Percentiles rank a stretch among this genome's conserved stretches.
phyloP scores from a whole-genome alignment of 2,888 invertebrate genomes.

The Leptopilina syphax region DNA sequence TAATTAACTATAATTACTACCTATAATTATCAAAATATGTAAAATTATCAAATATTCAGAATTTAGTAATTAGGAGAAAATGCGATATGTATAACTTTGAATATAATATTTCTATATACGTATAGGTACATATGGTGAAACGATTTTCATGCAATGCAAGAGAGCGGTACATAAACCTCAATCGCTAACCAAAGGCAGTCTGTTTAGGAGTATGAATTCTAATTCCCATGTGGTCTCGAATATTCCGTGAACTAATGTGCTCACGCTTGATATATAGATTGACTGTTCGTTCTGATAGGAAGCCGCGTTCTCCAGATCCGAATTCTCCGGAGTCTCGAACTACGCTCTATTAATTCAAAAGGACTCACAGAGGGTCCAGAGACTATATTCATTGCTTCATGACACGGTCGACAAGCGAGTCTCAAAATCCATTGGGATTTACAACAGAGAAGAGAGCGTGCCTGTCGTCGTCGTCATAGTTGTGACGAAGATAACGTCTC shows the following conservation, averaged over 20 bases:
- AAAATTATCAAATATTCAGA: no score
- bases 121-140: background rate
- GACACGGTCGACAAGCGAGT: slow-evolving; percentile 60
- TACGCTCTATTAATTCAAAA: slow-evolving; percentile 63
- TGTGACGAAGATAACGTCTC: slow-evolving; percentile 21
- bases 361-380: slow-evolving; percentile 58
- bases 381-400: slow-evolving; percentile 61
- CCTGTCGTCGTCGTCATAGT: slow-evolving; percentile 40
- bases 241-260: slow-evolving; percentile 40
- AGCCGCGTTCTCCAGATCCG: slow-evolving; percentile 46
- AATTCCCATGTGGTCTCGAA: slow-evolving; percentile 18
- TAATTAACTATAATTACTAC: no score
- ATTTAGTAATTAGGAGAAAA: no score
- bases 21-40: no score
- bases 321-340: slow-evolving; percentile 57
- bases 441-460: slow-evolving; percentile 46
- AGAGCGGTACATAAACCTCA: slow-evolving; percentile 14
- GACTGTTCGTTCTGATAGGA: slow-evolving; percentile 36
- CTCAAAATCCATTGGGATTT: slow-evolving; percentile 57
- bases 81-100: no score
- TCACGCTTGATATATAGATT: slow-evolving; percentile 42
- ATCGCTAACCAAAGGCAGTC: slow-evolving; percentile 36
- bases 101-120: no score
- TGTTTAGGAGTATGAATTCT: slow-evolving; percentile 35
- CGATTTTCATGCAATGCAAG: slow-evolving; percentile 19